phyloP scores from a whole-genome alignment of 2,113 vertebrate genomes.

The Sturnus vulgaris region DNA sequence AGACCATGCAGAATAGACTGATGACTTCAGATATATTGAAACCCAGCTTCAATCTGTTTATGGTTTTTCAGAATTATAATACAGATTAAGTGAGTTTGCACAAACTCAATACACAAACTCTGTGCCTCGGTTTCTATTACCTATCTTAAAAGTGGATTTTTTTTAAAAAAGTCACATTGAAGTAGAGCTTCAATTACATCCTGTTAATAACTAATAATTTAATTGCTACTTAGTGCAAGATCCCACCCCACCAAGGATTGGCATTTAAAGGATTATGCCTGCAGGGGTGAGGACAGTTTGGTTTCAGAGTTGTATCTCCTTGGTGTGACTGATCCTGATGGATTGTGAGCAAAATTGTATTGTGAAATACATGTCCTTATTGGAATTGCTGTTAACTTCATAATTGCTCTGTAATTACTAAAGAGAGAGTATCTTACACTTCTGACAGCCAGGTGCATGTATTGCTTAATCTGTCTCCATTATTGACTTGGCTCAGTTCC shows the following conservation, averaged over 20 bases:
- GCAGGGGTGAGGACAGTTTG: conserved; percentile 4
- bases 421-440: conserved; percentile 56
- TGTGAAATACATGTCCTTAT: conserved; percentile 51
- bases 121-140: neutral
- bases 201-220: conserved; percentile 52
- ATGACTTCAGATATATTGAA: neutral
- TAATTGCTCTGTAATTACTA: conserved; percentile 64
- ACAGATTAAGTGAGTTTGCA: neutral
- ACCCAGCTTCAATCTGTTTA: neutral
- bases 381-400: conserved; percentile 59
- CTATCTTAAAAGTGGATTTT: neutral
- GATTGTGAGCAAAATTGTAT: conserved; percentile 39
- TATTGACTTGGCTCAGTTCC: conserved; percentile 56
- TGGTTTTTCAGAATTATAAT: neutral
- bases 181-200: conserved; percentile 26
- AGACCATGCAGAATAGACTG: neutral
- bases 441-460: conserved; percentile 65
- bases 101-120: neutral
- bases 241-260: conserved; percentile 9
- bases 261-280: conserved; percentile 39
- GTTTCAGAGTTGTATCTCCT: conserved; percentile 32
- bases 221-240: conserved; percentile 20
- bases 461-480: conserved; percentile 64
- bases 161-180: neutral
- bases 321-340: conserved; percentile 23